A percentile compares a stretch with the other conserved stretches of the same genome.
Evolutionary conservation across 2,888 invertebrate species (phyloP).

Genomic region (Bibio marci): DNA sequence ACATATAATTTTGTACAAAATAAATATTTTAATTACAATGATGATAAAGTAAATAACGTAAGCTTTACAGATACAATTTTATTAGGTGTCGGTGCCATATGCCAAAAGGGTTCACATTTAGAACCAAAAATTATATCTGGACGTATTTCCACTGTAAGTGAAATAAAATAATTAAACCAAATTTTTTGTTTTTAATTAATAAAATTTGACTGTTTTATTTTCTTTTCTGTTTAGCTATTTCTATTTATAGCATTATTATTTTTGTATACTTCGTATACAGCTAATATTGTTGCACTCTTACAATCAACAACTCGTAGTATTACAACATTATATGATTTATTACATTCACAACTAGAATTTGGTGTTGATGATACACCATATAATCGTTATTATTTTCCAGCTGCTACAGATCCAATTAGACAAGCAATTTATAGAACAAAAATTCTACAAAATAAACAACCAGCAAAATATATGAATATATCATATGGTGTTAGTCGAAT

Average conservation of each 20-base stretch:
- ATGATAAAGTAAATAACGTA: neutral
- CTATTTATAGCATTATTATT: no score
- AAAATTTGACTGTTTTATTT: no score
- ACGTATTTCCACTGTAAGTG: constrained; percentile 10
- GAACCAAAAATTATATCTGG: constrained; percentile 30
- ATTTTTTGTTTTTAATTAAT: neutral
- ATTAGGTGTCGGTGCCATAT: constrained; percentile 36
- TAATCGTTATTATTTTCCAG: constrained; percentile 41
- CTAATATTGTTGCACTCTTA: constrained; percentile 45
- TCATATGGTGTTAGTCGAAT: constrained; percentile 32
- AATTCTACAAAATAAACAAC: constrained; percentile 32
- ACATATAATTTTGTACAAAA: constrained; percentile 2
- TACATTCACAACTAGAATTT: constrained; percentile 40
- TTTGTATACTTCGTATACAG: constrained; percentile 50
- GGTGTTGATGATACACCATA: constrained; percentile 46
- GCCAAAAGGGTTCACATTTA: constrained; percentile 39
- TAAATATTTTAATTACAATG: no score
- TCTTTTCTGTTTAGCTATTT: constrained; percentile 38
- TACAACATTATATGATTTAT: constrained; percentile 36
- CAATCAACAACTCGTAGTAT: constrained; percentile 47
- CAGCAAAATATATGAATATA: constrained; percentile 30
- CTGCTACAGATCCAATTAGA: constrained; percentile 26
- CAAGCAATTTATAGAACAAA: constrained; percentile 34
- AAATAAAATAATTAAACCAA: neutral
- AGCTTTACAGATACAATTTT: constrained; percentile 34